A percentile compares a stretch with the other conserved stretches of the same genome.
These are phyloP conservation scores for Clarias macrocephalus DNA, from an alignment of 2,113 vertebrate species.

Conservation along the genomic window DNA sequence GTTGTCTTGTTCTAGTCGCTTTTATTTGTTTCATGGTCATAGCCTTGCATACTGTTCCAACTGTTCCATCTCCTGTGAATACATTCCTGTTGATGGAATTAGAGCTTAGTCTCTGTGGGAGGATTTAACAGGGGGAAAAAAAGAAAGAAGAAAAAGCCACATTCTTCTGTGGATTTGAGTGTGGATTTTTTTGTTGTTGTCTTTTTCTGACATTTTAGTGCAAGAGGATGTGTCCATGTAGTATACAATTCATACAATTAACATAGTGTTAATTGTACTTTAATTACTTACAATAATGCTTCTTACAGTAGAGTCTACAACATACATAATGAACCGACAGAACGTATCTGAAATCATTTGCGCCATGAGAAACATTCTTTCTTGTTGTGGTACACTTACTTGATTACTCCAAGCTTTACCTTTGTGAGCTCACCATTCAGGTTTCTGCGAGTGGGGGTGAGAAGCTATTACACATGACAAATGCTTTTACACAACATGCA, in stretches of 20 bases:
- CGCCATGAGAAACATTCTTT: not conserved
- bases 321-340: not conserved
- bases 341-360: not conserved
- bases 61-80: slow-evolving; percentile 15
- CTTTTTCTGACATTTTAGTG: not conserved
- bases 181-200: not conserved
- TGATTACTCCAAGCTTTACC: not conserved
- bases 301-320: not conserved
- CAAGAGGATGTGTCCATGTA: too few species aligned
- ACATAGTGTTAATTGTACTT: not conserved
- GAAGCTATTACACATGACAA: not conserved
- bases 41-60: not conserved
- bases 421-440: slow-evolving; percentile 1
- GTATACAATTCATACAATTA: slow-evolving; percentile 20
- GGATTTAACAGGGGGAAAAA: not conserved
- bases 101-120: slow-evolving; percentile 3
- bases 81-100: not conserved
- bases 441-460: not conserved
- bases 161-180: not conserved
- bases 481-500: slow-evolving; percentile 10
- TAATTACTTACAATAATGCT: slow-evolving; percentile 13
- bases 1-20: not conserved
- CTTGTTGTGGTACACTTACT: not conserved
- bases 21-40: slow-evolving; percentile 2
- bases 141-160: too few species aligned